Percentiles rank a stretch among this genome's conserved stretches.
phyloP scores from a whole-genome alignment of 92 coral and sea anemone species.

The Phenganax stokvisi region DNA sequence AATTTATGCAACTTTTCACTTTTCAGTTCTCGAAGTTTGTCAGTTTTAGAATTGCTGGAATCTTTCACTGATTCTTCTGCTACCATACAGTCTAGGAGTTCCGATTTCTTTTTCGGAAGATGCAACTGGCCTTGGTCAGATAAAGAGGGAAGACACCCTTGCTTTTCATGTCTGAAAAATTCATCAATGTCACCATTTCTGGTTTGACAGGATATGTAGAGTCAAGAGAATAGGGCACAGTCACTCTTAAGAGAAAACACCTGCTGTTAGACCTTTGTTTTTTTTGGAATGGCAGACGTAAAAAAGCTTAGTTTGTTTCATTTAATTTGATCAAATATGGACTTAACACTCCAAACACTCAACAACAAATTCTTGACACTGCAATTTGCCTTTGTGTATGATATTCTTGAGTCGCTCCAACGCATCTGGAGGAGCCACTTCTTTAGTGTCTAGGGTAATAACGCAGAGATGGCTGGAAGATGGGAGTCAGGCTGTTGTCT shows the following conservation, averaged over 20 bases:
- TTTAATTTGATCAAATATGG: neutral
- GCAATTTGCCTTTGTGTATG: neutral
- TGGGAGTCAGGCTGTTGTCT: conserved; percentile 23
- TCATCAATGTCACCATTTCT: conserved; percentile 20
- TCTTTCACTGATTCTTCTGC: neutral
- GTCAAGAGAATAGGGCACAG: conserved; percentile 18
- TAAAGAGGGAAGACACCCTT: neutral
- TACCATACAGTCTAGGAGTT: neutral
- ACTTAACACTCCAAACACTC: neutral
- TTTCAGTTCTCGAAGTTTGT: too few relatives aligned
- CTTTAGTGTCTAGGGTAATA: conserved; percentile 43
- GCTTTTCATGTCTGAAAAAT: conserved; percentile 19
- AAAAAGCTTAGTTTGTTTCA: conserved; percentile 1
- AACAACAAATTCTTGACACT: neutral
- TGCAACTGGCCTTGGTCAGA: conserved; percentile 7
- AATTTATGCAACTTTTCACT: too few relatives aligned
- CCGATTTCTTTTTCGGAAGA: neutral
- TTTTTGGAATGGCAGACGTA: neutral
- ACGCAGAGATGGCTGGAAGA: conserved; percentile 23
- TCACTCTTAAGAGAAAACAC: conserved; percentile 15
- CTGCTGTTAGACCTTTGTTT: neutral
- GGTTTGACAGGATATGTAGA: conserved; percentile 30
- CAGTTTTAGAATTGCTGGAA: too few relatives aligned
- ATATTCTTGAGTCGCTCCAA: conserved; percentile 26
- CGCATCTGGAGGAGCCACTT: conserved; percentile 42